Evolutionary conservation across 2,888 invertebrate species (phyloP), one percentile per base, ranked within the genome.

Genomic region (Erpobdella octoculata): DNA sequence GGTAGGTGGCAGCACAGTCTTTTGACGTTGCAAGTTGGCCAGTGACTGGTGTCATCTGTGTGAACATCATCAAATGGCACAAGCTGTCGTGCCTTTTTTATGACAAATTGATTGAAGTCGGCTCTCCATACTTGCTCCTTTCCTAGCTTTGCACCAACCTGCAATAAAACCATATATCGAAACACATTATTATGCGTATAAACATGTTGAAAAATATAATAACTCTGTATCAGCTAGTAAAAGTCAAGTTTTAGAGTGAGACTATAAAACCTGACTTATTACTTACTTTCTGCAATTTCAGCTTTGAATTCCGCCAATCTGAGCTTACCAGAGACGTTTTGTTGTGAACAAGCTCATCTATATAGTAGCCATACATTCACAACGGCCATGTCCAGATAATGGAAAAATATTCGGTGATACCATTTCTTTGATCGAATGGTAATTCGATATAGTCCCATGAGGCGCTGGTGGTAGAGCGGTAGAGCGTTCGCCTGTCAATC

Each of bases 1-100:
- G 46, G 46, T 41, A 41, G n/a, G n/a, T n/a, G 46, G 46, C 46
- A 41, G n/a, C 46, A n/a, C 46, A 41, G n/a, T 41, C 46, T 41
- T 41, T 41, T n/a, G n/a, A 41, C 46, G 46, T 12, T 41, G 12
- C 46, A 41, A 41, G n/a, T 15, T 41, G 46, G 46, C 46, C 46
- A 41, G 46, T 41, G 46, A n/a, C 12, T 41, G 46, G 46, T 41
- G 46, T 41, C 46, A 41, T 41, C 46, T 41, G 46, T 41, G n/a
- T n/a, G 46, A 41, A 41, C 46, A 41, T 41, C 46, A 41, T 12
- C 46, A 41, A 41, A 12, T 41, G 46, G 46, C 46, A 41, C 46
- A 41, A n/a, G n/a, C 46, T 41, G 46, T 41, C 46, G 46, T 41
- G 46, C 46, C 46, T 41, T 41, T n/a, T 41, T 41, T 41, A n/a